Evolutionary conservation across 1,140 invertebrate genomes (phyloP).

Genomic region (Drosophila sp.): DNA sequence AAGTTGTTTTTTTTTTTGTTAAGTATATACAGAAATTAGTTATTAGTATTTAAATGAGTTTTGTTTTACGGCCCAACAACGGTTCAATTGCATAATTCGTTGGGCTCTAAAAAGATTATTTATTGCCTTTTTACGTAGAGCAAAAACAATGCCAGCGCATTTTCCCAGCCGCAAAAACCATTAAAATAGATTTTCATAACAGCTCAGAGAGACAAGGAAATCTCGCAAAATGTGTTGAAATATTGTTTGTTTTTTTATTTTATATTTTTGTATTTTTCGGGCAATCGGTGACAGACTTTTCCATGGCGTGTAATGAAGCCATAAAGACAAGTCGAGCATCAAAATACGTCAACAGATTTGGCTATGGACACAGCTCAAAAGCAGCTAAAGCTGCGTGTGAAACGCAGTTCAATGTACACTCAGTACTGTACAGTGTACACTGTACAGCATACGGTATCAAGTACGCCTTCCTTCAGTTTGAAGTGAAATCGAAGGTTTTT

Average conservation of each 20-base stretch:
- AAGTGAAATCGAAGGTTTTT: conserved; percentile 77
- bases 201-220: conserved; percentile 16
- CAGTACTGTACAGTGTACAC: background rate
- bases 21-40: conserved; percentile 37
- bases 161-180: conserved; percentile 60
- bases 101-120: conserved; percentile 62
- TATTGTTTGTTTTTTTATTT: conserved; percentile 45
- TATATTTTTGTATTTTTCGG: conserved; percentile 17
- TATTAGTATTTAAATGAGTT: conserved; percentile 32
- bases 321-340: conserved; percentile 32
- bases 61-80: conserved; percentile 28
- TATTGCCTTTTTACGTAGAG: conserved; percentile 41
- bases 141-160: conserved; percentile 67
- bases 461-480: conserved; percentile 50
- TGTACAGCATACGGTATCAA: conserved; percentile 2
- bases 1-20: background rate
- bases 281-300: conserved; percentile 50
- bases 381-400: conserved; percentile 62
- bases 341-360: conserved; percentile 43
- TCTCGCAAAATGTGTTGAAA: conserved; percentile 57
- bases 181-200: conserved; percentile 61
- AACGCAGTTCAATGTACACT: conserved; percentile 65
- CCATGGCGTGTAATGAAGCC: conserved; percentile 51
- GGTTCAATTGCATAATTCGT: conserved; percentile 58
- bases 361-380: conserved; percentile 16